Conservation (phyloP, 2,888 invertebrate genomes). For the Diabrotica balteata region DNA sequence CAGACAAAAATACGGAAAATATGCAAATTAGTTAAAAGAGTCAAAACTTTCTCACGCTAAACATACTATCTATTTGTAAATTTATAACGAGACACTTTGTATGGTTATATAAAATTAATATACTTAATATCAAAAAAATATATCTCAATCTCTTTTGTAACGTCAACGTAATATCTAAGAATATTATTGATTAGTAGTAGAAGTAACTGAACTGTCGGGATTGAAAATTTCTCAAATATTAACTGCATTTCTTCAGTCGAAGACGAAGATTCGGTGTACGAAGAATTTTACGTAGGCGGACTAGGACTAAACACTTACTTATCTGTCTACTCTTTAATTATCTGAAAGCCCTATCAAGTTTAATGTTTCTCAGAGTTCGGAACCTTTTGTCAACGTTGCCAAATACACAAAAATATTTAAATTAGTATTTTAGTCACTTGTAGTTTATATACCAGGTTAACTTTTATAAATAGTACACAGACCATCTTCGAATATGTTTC, state of each 20-base stretch:
- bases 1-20: too few relatives aligned
- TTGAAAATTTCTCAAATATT: conserved; percentile 39
- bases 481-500: too few relatives aligned
- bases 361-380: conserved; percentile 48
- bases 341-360: conserved; percentile 57
- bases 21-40: too few relatives aligned
- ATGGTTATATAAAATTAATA: too few relatives aligned
- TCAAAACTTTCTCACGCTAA: too few relatives aligned
- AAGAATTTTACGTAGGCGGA: conserved; percentile 47
- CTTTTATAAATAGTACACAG: too few relatives aligned
- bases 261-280: conserved; percentile 30
- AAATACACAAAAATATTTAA: conserved; percentile 8
- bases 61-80: too few relatives aligned
- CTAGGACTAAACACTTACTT: conserved; percentile 50
- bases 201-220: conserved; percentile 19
- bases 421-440: too few relatives aligned
- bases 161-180: conserved; percentile 14
- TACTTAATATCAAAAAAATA: too few relatives aligned
- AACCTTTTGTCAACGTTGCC: conserved; percentile 28
- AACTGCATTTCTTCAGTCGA: conserved; percentile 32
- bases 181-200: conserved; percentile 33
- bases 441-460: too few relatives aligned
- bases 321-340: conserved; percentile 57
- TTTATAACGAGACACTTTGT: too few relatives aligned
- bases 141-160: conserved; percentile 3